Percentiles rank a stretch among this genome's conserved stretches.
Evolutionary conservation across 2,113 vertebrate species (phyloP).

Genomic region (Oenanthe oenanthe): DNA sequence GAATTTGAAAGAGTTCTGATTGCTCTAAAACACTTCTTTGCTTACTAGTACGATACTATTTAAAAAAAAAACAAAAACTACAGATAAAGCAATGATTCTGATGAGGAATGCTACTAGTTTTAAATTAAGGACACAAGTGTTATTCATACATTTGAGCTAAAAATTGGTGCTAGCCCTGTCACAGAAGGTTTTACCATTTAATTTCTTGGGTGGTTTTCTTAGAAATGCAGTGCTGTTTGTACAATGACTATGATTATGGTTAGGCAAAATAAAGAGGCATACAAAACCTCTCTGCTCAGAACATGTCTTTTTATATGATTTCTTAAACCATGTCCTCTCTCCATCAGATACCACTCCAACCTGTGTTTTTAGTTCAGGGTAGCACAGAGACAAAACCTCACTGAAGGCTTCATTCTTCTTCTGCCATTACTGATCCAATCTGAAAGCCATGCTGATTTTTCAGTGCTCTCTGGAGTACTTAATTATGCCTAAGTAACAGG

Average conservation of each 20-base stretch:
- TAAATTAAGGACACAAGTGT: neutral
- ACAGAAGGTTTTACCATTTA: neutral
- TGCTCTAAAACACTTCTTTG: neutral
- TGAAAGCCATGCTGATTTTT: neutral
- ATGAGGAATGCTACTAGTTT: neutral
- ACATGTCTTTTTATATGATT: neutral
- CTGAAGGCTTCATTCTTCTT: neutral
- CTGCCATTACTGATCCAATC: neutral
- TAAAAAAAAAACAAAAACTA: neutral
- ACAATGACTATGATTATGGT: neutral
- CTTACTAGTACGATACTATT: neutral
- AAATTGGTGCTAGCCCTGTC: neutral
- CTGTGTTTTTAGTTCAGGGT: neutral
- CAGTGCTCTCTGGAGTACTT: neutral
- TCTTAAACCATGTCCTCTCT: neutral
- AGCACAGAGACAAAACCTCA: neutral
- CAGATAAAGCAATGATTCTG: neutral
- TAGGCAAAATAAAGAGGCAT: neutral
- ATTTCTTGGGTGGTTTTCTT: neutral
- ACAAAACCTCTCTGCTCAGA: neutral
- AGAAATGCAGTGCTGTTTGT: neutral
- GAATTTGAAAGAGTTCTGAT: conserved; percentile 22
- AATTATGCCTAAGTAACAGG: neutral
- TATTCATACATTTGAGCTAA: neutral
- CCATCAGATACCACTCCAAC: neutral